Conservation (phyloP, 2,888 invertebrate species). For the Scaptomyza tumidula region DNA sequence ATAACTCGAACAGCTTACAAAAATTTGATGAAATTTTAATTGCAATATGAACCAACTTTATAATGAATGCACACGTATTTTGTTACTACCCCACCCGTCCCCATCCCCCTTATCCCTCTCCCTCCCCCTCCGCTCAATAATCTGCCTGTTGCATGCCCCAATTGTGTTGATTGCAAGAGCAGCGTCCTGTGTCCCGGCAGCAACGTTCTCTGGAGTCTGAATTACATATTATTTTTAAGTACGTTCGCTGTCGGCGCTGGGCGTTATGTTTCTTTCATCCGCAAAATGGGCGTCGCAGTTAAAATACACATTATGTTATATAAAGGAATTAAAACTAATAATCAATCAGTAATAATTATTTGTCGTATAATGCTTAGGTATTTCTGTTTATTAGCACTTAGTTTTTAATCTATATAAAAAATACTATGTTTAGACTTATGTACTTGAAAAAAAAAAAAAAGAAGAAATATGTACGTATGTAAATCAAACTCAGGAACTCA, state of each 20-base stretch:
- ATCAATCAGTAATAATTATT: conserved; percentile 13
- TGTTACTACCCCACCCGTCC: background rate
- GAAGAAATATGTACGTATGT: conserved; percentile 29
- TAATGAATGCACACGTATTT: conserved; percentile 1
- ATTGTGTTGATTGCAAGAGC: conserved; percentile 1
- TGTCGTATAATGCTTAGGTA: conserved; percentile 19
- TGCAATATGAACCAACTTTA: conserved; percentile 45
- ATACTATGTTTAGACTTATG: conserved; percentile 47
- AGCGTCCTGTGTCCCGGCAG: conserved; percentile 9
- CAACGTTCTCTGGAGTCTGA: conserved; percentile 84
- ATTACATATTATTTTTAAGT: conserved; percentile 85
- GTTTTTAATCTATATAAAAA: conserved; percentile 17
- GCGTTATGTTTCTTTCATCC: background rate
- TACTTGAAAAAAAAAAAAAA: background rate
- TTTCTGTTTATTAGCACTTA: conserved; percentile 40
- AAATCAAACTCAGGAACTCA: conserved; percentile 83
- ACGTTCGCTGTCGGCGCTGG: conserved; percentile 59
- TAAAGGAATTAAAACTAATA: background rate
- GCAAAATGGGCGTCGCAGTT: conserved; percentile 34
- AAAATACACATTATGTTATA: conserved; percentile 19
- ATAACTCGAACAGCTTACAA: conserved; percentile 30
- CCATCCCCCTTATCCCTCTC: background rate
- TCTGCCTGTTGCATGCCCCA: conserved; percentile 16
- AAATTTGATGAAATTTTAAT: conserved; percentile 30
- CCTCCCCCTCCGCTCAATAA: conserved; percentile 8